Conservation (phyloP, 2,113 vertebrate genomes). For the Lasiurus borealis region DNA sequence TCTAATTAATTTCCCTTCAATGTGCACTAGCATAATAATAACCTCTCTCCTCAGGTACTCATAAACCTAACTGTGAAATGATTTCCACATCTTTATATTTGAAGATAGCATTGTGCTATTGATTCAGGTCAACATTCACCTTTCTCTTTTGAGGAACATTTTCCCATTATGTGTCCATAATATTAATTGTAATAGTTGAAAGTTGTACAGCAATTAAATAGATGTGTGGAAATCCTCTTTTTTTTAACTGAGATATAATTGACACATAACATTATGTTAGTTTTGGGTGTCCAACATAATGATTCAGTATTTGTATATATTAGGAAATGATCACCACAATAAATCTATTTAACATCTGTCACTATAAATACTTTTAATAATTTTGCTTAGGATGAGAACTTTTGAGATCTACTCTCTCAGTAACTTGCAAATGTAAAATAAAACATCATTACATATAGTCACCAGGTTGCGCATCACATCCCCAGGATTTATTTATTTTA, state of each 20-base stretch:
- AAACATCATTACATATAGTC: neutral
- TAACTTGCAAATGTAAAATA: neutral
- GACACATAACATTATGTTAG: neutral
- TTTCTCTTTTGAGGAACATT: conserved; percentile 35
- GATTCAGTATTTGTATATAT: neutral
- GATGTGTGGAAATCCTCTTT: neutral
- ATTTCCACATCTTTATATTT: neutral
- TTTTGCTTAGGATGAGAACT: neutral
- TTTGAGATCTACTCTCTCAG: neutral
- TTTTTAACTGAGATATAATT: neutral
- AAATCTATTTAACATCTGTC: neutral
- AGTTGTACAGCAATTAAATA: neutral
- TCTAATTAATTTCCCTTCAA: no score
- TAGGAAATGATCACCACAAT: neutral
- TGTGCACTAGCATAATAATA: neutral
- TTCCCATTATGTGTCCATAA: conserved; percentile 37
- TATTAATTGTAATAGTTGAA: conserved; percentile 51
- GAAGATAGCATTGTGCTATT: neutral
- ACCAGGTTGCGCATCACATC: neutral
- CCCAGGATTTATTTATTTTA: neutral
- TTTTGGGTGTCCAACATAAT: neutral
- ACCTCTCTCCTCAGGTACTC: neutral
- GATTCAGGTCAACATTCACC: neutral
- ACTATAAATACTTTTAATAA: neutral
- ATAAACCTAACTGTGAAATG: neutral